Evolutionary conservation across 2,797 vertebrate species (phyloP).

Genomic region (Euphonia xanthogaster): DNA sequence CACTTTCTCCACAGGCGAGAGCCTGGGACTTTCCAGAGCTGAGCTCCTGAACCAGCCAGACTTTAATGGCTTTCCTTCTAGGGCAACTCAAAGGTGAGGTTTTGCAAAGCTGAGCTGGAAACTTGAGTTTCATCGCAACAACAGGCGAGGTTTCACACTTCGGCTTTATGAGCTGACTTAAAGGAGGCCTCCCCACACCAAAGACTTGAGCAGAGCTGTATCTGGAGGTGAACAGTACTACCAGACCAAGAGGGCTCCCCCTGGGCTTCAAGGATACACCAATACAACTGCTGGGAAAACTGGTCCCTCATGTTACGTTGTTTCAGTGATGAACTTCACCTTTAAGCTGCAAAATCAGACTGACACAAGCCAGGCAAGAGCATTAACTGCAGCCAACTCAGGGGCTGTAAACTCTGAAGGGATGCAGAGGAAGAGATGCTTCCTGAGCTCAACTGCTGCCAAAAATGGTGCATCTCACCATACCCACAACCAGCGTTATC

Average conservation of each 20-base stretch:
- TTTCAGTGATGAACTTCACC: neutral
- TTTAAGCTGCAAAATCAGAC: neutral
- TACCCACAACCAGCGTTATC: neutral
- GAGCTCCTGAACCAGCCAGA: neutral
- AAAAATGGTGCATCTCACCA: rapidly evolving
- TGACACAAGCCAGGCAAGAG: neutral
- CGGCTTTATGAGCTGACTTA: neutral
- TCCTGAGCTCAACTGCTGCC: constrained; percentile 10
- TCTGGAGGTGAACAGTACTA: neutral
- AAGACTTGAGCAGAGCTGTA: neutral
- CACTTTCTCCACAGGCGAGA: neutral
- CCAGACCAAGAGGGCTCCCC: neutral
- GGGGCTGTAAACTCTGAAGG: neutral
- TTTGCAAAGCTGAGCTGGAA: neutral
- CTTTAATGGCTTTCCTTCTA: neutral
- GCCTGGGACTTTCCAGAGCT: neutral
- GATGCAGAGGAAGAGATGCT: neutral
- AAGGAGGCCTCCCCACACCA: neutral
- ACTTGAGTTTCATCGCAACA: neutral
- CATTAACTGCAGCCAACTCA: neutral
- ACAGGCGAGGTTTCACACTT: neutral
- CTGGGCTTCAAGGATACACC: neutral
- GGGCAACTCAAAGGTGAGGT: neutral
- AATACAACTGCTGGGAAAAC: neutral
- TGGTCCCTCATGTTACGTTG: rapidly evolving